phyloP scores from a whole-genome alignment of 2,888 invertebrate genomes.

The Sarcophaga subvicina region DNA sequence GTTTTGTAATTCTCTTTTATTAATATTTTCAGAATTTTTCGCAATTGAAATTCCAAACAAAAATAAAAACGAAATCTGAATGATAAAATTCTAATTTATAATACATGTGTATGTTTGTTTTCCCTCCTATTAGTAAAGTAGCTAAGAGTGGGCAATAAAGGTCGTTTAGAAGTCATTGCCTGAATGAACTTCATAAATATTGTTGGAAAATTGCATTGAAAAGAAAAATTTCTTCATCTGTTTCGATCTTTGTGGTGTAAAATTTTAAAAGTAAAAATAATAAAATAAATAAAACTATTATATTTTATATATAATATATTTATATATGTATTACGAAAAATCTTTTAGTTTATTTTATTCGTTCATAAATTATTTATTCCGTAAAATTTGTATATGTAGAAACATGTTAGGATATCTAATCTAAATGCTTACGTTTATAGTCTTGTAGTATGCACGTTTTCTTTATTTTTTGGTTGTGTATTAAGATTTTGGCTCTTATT shows the following conservation, averaged over 20 bases:
- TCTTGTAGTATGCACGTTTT: not conserved
- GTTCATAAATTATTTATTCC: no score
- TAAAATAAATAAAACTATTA: not conserved
- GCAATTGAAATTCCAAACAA: constrained; percentile 20
- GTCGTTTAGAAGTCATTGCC: constrained; percentile 62
- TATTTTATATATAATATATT: not conserved
- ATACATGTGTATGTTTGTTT: no score
- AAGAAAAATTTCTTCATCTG: not conserved
- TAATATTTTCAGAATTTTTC: constrained; percentile 11
- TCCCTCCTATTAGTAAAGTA: not conserved
- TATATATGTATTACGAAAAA: no score
- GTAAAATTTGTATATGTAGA: not conserved
- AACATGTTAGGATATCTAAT: not conserved
- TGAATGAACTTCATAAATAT: constrained; percentile 29
- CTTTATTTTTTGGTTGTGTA: not conserved
- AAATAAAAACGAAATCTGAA: not conserved
- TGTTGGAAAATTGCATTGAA: constrained; percentile 25
- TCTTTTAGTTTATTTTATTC: no score
- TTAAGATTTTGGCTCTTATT: not conserved
- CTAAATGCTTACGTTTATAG: not conserved
- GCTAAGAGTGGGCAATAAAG: constrained; percentile 25
- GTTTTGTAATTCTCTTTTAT: constrained; percentile 21
- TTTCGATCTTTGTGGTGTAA: not conserved
- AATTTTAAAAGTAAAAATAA: not conserved
- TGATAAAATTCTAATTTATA: not conserved